A percentile compares a stretch with the other conserved stretches of the same genome.
phyloP scores from a whole-genome alignment of 1,140 invertebrate genomes.

The Drosophila persimilis region DNA sequence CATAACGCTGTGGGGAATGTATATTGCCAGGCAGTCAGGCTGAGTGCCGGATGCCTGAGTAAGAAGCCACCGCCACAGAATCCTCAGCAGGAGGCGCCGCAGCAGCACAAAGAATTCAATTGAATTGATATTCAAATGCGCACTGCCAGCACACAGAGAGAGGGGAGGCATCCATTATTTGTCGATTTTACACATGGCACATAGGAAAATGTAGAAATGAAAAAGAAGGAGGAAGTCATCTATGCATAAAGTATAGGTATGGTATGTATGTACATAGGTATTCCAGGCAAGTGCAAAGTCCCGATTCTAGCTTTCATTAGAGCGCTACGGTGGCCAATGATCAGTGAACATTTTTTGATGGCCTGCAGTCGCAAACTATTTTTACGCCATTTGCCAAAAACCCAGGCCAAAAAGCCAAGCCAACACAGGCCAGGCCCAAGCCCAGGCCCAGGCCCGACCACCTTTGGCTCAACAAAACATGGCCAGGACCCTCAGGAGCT shows the following conservation, averaged over 20 bases:
- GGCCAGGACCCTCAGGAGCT: constrained; percentile 44
- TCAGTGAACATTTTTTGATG: constrained; percentile 52
- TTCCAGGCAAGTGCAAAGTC: constrained; percentile 36
- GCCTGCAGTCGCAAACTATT: constrained; percentile 61
- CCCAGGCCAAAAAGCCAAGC: constrained; percentile 42
- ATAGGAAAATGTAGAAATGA: constrained; percentile 30
- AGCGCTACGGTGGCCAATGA: constrained; percentile 57
- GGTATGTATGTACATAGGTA: constrained; percentile 5
- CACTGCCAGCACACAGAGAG: constrained; percentile 55
- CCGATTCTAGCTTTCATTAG: constrained; percentile 61
- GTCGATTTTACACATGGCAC: constrained; percentile 69
- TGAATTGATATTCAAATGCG: constrained; percentile 82
- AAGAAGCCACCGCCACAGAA: constrained; percentile 26
- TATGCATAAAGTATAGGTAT: constrained; percentile 6
- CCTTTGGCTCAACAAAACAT: constrained; percentile 66
- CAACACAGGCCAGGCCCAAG: neutral
- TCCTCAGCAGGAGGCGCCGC: constrained; percentile 44
- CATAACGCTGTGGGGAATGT: constrained; percentile 67
- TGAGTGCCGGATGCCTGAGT: constrained; percentile 22
- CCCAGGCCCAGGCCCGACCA: constrained; percentile 31
- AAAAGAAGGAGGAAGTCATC: constrained; percentile 20
- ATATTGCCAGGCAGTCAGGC: constrained; percentile 54
- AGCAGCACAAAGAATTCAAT: constrained; percentile 74
- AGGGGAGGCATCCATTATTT: constrained; percentile 65
- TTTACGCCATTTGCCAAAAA: constrained; percentile 67